phyloP scores from a whole-genome alignment of 2,888 invertebrate genomes.

The Heliconius cydno region DNA sequence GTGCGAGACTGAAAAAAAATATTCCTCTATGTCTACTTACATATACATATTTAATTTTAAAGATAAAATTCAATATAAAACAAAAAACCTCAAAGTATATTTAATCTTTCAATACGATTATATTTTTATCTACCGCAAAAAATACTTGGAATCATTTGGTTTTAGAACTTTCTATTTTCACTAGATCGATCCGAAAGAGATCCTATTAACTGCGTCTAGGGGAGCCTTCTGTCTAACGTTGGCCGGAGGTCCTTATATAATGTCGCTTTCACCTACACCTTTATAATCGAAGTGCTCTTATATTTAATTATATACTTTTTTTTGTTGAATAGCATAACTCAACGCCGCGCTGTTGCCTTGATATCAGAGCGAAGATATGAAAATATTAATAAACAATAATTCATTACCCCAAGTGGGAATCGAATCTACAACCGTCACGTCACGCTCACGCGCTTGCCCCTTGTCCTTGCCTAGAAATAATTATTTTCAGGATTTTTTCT shows the following conservation, averaged over 20 bases:
- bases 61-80: conserved; percentile 1
- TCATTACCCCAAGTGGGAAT: too few species aligned
- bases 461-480: too few species aligned
- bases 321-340: too few species aligned
- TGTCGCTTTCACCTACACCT: background rate
- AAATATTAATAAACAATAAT: too few species aligned
- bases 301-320: too few species aligned
- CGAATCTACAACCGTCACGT: too few species aligned
- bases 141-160: background rate
- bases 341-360: too few species aligned
- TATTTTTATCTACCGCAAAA: conserved; percentile 10
- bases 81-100: background rate
- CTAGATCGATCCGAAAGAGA: conserved; percentile 17
- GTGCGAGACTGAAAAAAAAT: too few species aligned
- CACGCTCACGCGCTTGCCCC: too few species aligned
- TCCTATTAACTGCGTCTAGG: conserved; percentile 29
- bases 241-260: conserved; percentile 7
- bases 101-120: conserved; percentile 1
- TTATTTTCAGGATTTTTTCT: background rate
- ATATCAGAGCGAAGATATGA: too few species aligned
- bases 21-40: too few species aligned
- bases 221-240: conserved; percentile 24
- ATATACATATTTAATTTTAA: background rate
- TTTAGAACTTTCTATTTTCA: conserved; percentile 25
- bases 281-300: background rate